Evolutionary conservation across 2,888 invertebrate genomes (phyloP), one percentile per base, ranked within the genome.

Genomic region (Pogonocherus hispidulus): DNA sequence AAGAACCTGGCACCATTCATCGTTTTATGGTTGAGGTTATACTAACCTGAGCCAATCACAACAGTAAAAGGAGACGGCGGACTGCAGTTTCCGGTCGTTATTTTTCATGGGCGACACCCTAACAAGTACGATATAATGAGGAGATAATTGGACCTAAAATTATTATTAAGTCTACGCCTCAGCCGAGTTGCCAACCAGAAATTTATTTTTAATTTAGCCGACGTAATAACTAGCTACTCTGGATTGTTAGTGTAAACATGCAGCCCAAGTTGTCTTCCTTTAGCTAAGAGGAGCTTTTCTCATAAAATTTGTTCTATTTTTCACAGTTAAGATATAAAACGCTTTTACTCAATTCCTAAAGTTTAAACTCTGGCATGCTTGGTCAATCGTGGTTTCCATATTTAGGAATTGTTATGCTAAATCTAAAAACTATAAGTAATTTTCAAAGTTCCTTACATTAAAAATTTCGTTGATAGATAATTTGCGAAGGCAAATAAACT

Each of bases 121-220:
- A 79, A 80, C 77, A 76, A 78, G 79, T 70, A 74, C 68, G 72
- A 76, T 78, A 80, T 81, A 81, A 80, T 78, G 79, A 80, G 77
- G 78, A 78, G 79, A 79, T 81, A 79, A 81, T 81, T 81, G 80
- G 79, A 75, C 77, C 75, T 76, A 75, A 75, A 69, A 76, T 75
- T 74, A 68, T 72, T 76, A 72, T 76, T 73, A 73, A 66, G 74
- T 70, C 47, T 59, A 19, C 19, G 32, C 59, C 44, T 47, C 47
- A n/a, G 32, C 41, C 41, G 14, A 41, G n/a, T 41, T n/a, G 56
- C 56, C 56, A 44, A 41, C 20, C 41, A 41, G 47, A 47, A 47
- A 18, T 47, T 59, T 46, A 46, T 59, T 59, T 59, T 59, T 47
- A 59, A 59, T 59, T 59, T 59, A 19, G 35, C 47, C 47, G 47